Percentiles rank a stretch among this genome's conserved stretches.
These are phyloP conservation scores for Drosophila novamexicana DNA, from an alignment of 1,140 invertebrate genomes.

Conservation along the genomic window DNA sequence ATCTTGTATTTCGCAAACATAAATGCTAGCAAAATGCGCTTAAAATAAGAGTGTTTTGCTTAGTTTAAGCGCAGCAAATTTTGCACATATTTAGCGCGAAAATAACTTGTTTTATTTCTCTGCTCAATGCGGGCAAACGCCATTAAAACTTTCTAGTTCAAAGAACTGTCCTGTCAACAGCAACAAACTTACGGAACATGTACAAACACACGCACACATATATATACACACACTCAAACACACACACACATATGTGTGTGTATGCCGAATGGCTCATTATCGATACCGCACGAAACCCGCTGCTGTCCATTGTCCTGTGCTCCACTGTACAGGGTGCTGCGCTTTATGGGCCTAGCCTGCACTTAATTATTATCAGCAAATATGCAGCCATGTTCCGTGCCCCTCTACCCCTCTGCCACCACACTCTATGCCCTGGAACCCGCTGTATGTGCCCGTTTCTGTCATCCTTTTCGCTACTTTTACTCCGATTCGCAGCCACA, in stretches of 20 bases:
- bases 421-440: background rate
- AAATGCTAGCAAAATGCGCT: too few species aligned
- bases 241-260: background rate
- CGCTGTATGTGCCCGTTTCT: background rate
- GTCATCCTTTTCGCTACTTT: too few species aligned
- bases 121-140: background rate
- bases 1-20: too few species aligned
- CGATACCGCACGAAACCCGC: slow-evolving; percentile 58
- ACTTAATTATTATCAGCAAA: slow-evolving; percentile 83
- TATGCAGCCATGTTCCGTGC: slow-evolving; percentile 62
- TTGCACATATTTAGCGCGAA: too few species aligned
- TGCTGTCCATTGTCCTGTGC: background rate
- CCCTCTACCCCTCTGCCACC: background rate
- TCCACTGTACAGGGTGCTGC: slow-evolving; percentile 11
- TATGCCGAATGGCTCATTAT: slow-evolving; percentile 70
- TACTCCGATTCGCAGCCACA: slow-evolving; percentile 34
- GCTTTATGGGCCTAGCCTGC: slow-evolving; percentile 77
- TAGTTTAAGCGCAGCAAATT: too few species aligned
- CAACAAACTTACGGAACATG: slow-evolving; percentile 1
- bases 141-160: slow-evolving; percentile 35
- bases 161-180: slow-evolving; percentile 37
- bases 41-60: too few species aligned
- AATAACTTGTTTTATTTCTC: too few species aligned
- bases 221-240: slow-evolving; percentile 18
- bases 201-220: slow-evolving; percentile 2